A percentile compares a stretch with the other conserved stretches of the same genome.
Evolutionary conservation across 2,113 vertebrate genomes (phyloP).

Genomic region (Sphyrna mokarran): DNA sequence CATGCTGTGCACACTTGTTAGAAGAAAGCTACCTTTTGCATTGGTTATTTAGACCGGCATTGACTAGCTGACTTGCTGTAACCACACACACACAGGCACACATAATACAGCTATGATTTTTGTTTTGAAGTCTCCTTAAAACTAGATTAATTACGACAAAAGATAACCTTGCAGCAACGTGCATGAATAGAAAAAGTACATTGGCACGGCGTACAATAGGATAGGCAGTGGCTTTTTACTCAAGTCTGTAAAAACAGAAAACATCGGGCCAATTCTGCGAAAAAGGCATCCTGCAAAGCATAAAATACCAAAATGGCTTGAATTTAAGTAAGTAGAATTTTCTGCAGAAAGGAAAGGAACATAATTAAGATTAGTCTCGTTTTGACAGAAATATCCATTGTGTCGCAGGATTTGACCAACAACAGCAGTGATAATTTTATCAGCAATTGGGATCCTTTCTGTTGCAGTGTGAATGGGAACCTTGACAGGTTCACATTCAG

Average conservation of each 20-base stretch:
- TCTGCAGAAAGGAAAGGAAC: not conserved
- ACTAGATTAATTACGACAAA: not conserved
- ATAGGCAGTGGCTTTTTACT: not conserved
- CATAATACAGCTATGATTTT: not conserved
- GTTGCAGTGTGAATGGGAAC: not conserved
- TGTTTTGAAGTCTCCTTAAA: not conserved
- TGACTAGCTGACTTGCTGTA: not conserved
- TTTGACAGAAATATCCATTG: not conserved
- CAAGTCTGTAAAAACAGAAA: not conserved
- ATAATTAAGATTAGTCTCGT: not conserved
- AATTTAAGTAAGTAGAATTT: not conserved
- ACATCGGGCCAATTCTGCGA: not conserved
- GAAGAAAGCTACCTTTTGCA: not conserved
- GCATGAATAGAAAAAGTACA: not conserved
- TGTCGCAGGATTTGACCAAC: not conserved
- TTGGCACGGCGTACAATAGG: not conserved
- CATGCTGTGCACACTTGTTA: not conserved
- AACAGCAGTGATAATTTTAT: not conserved
- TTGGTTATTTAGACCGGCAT: not conserved
- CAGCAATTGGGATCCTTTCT: not conserved
- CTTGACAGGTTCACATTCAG: conserved; percentile 24
- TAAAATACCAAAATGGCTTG: not conserved
- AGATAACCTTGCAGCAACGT: not conserved
- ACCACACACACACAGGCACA: not conserved
- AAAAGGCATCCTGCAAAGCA: not conserved